Base-by-base conservation (phyloP, 1,140 invertebrate genomes). In the Lordiphosa collinella region DNA sequence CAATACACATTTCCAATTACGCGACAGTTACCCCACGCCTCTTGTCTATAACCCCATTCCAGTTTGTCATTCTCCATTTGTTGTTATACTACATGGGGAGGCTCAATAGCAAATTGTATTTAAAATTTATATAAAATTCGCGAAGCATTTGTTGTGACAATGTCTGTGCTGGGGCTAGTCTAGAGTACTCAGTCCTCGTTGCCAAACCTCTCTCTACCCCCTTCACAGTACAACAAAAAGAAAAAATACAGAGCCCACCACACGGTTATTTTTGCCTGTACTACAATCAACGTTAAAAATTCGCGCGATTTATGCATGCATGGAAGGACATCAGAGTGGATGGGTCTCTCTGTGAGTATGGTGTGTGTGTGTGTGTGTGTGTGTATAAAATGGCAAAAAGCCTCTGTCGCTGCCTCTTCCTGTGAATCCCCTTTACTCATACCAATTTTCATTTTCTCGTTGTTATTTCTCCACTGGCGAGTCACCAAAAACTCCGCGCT, bases 111-210 rank as follows among this genome's bases (percentile, higher is more conserved):
- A 82, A 80, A 80, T 82, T 80, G 75, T 80, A 80, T 80, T 80
- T 80, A 80, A 80, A 82, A 82, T 80, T 75, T 80, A 82, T 80
- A 82, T 80, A 80, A 80, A 80, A 82, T 82, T 74, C 71, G 65
- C 56, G 60, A 34, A 55, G 75, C 64, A 66, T 80, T 79, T 80
- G 69, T 69, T 80, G 75, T 76, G 60, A 80, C 75, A 80, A 75
- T 79, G 75, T 82, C 60, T 79, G 65, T 75, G 70, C 43, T 49
- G 50, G 13, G 44, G 36, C 25, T 55, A 31, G 41, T 22, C 40
- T 13, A 38, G 13, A 38, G 32, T 37, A 36, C 16, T 14, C 47
- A 11, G 13, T n/a, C 31, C n/a, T 12, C 2, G 3, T 7, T 3
- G 11, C 9, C 40, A 12, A 3, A n/a, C n/a, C 9, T 1, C 4